Evolutionary conservation across 2,113 vertebrate genomes (phyloP).

Genomic region (Dunckerocampus dactyliophorus): DNA sequence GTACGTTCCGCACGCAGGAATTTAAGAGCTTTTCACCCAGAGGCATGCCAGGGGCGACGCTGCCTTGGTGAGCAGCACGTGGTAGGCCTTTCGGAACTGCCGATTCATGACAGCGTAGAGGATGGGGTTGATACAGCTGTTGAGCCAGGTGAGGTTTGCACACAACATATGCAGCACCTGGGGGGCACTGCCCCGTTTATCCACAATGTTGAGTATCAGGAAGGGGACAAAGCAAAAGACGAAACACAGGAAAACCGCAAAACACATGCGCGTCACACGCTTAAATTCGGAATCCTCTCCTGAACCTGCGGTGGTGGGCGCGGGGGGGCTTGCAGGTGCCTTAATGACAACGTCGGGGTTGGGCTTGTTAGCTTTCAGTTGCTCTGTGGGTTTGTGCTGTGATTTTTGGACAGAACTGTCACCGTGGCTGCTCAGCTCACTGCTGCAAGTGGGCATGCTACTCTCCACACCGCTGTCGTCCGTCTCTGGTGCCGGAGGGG

Average conservation of each 20-base stretch:
- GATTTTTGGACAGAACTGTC: neutral
- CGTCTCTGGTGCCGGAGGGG: slow-evolving; percentile 32
- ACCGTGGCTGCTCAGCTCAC: slow-evolving; percentile 61
- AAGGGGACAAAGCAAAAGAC: slow-evolving; percentile 79
- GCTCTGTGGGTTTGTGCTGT: neutral
- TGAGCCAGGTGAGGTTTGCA: slow-evolving; percentile 86
- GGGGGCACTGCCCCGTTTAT: slow-evolving; percentile 71
- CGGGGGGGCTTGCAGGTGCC: slow-evolving; percentile 1
- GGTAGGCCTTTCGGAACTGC: slow-evolving; percentile 81
- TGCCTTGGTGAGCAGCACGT: slow-evolving; percentile 58
- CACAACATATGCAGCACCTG: slow-evolving; percentile 79
- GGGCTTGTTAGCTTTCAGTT: slow-evolving; percentile 6
- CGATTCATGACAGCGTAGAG: slow-evolving; percentile 85
- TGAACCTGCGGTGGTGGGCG: slow-evolving; percentile 25
- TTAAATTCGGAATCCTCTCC: slow-evolving; percentile 75
- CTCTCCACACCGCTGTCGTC: slow-evolving; percentile 76
- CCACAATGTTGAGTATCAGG: slow-evolving; percentile 78
- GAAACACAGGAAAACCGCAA: slow-evolving; percentile 82
- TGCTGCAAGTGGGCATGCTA: slow-evolving; percentile 43
- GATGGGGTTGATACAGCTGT: slow-evolving; percentile 83
- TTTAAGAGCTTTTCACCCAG: slow-evolving; percentile 21
- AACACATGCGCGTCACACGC: slow-evolving; percentile 83
- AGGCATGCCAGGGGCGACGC: slow-evolving; percentile 46
- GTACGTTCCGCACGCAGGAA: neutral
- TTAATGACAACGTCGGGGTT: neutral